Evolutionary conservation across 2,113 vertebrate species (phyloP).

Genomic region (Megatriorchis doriae): DNA sequence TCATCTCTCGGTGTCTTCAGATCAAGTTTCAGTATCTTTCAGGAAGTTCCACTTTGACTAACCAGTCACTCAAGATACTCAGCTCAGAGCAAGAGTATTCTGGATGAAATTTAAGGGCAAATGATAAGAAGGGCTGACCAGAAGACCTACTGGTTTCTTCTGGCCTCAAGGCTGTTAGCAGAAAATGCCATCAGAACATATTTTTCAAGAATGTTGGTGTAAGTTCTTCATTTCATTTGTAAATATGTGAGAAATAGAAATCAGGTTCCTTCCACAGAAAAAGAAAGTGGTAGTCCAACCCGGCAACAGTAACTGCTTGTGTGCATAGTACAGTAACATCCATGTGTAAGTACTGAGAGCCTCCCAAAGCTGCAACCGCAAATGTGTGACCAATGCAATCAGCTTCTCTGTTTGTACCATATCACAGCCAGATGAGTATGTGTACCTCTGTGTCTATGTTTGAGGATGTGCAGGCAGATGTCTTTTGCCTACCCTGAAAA

Average conservation of each 20-base stretch:
- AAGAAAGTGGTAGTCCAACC: background rate
- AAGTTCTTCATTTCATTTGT: background rate
- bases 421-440: background rate
- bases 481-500: background rate
- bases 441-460: background rate
- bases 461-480: background rate
- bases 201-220: background rate
- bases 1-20: background rate
- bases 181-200: too few relatives aligned
- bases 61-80: background rate
- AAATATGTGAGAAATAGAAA: background rate
- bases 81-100: background rate
- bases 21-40: background rate
- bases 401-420: background rate
- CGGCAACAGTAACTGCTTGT: background rate
- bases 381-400: background rate
- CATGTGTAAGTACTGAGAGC: background rate
- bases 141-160: background rate
- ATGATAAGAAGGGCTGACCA: background rate
- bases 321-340: background rate
- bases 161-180: background rate
- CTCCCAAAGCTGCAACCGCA: background rate
- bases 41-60: background rate
- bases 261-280: background rate
- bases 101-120: background rate